phyloP scores from a whole-genome alignment of 2,888 invertebrate species.

The Anagyrus pseudococci region DNA sequence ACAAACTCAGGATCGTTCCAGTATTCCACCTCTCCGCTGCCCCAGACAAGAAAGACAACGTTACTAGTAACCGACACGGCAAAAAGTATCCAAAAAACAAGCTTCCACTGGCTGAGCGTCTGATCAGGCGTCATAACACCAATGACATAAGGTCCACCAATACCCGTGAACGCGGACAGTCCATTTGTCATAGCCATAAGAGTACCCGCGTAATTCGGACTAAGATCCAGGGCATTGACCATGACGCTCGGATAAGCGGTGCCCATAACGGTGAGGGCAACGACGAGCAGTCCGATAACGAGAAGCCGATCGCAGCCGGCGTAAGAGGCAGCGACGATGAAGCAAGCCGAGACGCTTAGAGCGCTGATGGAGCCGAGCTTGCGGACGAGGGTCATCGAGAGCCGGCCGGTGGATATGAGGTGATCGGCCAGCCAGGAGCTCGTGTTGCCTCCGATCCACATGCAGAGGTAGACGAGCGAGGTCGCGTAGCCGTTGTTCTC shows the following conservation, averaged over 20 bases:
- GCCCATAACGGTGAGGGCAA: constrained; percentile 64
- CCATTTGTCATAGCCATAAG: constrained; percentile 66
- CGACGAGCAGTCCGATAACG: constrained; percentile 61
- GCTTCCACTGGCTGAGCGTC: constrained; percentile 70
- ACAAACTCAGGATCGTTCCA: constrained; percentile 73
- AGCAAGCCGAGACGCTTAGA: constrained; percentile 62
- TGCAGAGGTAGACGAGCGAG: constrained; percentile 61
- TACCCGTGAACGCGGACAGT: constrained; percentile 75
- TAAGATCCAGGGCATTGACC: constrained; percentile 63
- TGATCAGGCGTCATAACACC: constrained; percentile 66
- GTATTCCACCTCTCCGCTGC: constrained; percentile 76
- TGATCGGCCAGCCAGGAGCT: constrained; percentile 61
- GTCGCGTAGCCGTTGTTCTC: constrained; percentile 61
- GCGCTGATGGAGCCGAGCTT: constrained; percentile 64
- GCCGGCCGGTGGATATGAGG: constrained; percentile 52
- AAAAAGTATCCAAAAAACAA: constrained; percentile 82
- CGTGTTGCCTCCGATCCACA: constrained; percentile 60
- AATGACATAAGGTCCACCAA: constrained; percentile 73
- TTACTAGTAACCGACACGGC: constrained; percentile 73
- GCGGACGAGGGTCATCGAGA: constrained; percentile 60
- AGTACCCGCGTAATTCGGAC: constrained; percentile 63
- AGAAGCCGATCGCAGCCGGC: constrained; percentile 59
- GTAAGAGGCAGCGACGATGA: constrained; percentile 64
- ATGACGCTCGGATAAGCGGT: constrained; percentile 64
- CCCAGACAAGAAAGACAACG: constrained; percentile 72